Evolutionary conservation across 2,888 invertebrate species (phyloP), one percentile per base, ranked within the genome.

Genomic region (Acleris emargana): DNA sequence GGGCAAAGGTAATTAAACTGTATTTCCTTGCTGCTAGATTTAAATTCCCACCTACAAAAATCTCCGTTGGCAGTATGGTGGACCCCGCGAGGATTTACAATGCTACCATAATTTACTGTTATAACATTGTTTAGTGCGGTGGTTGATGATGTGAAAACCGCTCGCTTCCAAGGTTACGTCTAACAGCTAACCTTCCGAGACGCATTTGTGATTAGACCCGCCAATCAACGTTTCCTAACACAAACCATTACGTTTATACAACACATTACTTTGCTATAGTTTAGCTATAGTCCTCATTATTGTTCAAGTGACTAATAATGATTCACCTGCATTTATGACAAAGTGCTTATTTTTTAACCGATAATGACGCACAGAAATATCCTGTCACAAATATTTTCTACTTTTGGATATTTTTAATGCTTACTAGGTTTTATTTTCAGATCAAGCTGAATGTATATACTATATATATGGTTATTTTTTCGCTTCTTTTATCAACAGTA

Each of bases 171-270:
- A 85, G 86, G 86, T 67, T 25, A 17, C 62, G 64, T 71, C 64
- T 71, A 72, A 76, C 76, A 69, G 67, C 68, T 74, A 79, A 83
- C 84, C 84, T 86, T 83, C 81, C 68, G 43, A 68, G 72, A 79
- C 76, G 78, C 75, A 81, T 82, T 83, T 78, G 77, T 83, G 80
- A 84, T 84, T 82, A 82, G 77, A 79, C 54, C 77, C 79, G 80
- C 80, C 79, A 78, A 78, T 80, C 78, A 80, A 71, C 67, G 73
- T 72, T 74, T 73, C 73, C 71, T 70, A 73, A 74, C 70, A 67
- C 51, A 59, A 45, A 63, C 66, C 66, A 69, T 68, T 71, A 64
- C 62, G 68, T 69, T 68, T 70, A 68, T 68, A 67, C 42, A 42
- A 28, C 45, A 20, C 45, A 45, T 57, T 59, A 50, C 43, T 32